Base-by-base conservation (phyloP, 1,140 invertebrate genomes). In the Sitobion miscanthi region DNA sequence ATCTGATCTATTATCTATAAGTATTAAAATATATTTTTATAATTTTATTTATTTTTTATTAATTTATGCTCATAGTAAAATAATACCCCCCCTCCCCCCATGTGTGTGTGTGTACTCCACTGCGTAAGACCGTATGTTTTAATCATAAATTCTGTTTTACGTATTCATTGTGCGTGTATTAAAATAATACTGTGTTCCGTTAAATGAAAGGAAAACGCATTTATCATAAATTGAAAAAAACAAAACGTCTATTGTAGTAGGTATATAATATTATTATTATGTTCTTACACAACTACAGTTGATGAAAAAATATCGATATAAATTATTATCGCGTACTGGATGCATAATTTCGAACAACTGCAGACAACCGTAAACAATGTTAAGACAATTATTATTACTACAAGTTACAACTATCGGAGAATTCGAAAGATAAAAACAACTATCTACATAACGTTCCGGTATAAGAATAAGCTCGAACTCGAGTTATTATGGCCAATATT, bases 401-500 rank as follows among this genome's bases (percentile, higher is more conserved):
- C 14, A 49, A 85, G 11, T 45, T 17, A 47, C 14, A 49, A 85
- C 25, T 45, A 14, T 4, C 23, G 23, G 38, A 85, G 38, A 45
- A 45, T 9, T 45, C 1, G 52, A 89, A 38, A 89, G 52, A 45
- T 42, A 47, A 49, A 90, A 25, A 25, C 25, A n/a, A 85, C 25
- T 45, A 5, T 0, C 21, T 7, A 54, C 6, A 54, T 49, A 30
- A 89, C 49, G 23, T 57, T 89, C 42, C 5, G 21, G 89, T 30
- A 54, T 20, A n/a, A 69, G 20, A 69, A 90, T 77, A 77, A 42
- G 45, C 91, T 85, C 38, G n/a, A 83, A 92, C 69, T 20, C 11
- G 11, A 17, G 49, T 54, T 85, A 83, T 85, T 92, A 92, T 30
- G 30, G 82, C 47, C 77, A 49, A 93, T 93, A 93, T 85, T 85